These are phyloP conservation scores for Promerops cafer DNA, from an alignment of 2,113 vertebrate genomes.

Conservation along the genomic window DNA sequence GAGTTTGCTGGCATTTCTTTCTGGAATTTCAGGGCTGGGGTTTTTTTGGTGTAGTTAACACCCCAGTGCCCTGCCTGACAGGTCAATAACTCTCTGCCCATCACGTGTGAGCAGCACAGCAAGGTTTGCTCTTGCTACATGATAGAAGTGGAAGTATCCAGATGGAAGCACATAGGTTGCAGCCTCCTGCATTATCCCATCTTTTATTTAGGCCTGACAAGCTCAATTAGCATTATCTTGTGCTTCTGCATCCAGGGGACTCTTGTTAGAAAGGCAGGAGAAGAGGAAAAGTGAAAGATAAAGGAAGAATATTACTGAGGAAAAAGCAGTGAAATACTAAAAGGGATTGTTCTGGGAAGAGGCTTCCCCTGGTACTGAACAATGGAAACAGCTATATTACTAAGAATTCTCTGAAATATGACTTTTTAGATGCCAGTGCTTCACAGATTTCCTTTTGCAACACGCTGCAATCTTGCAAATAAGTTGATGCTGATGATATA, in stretches of 20 bases:
- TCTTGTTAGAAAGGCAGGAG: constrained; percentile 1
- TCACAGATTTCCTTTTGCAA: background rate
- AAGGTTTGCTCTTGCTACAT: background rate
- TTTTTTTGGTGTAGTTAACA: background rate
- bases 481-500: background rate
- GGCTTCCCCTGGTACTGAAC: background rate
- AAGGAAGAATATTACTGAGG: background rate
- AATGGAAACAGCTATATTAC: background rate
- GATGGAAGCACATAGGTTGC: constrained; percentile 4
- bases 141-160: constrained; percentile 29
- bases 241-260: background rate
- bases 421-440: background rate
- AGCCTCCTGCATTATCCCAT: background rate
- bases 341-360: constrained; percentile 1
- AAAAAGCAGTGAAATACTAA: background rate
- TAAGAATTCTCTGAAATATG: background rate
- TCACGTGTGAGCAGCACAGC: background rate
- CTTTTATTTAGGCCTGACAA: constrained; percentile 58
- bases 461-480: background rate
- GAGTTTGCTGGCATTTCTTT: background rate
- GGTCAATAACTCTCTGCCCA: constrained; percentile 26
- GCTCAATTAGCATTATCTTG: constrained; percentile 50
- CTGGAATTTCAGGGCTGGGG: background rate
- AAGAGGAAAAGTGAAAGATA: background rate
- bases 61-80: background rate